Conservation (phyloP, 2,113 vertebrate genomes). For the Axis porcinus region DNA sequence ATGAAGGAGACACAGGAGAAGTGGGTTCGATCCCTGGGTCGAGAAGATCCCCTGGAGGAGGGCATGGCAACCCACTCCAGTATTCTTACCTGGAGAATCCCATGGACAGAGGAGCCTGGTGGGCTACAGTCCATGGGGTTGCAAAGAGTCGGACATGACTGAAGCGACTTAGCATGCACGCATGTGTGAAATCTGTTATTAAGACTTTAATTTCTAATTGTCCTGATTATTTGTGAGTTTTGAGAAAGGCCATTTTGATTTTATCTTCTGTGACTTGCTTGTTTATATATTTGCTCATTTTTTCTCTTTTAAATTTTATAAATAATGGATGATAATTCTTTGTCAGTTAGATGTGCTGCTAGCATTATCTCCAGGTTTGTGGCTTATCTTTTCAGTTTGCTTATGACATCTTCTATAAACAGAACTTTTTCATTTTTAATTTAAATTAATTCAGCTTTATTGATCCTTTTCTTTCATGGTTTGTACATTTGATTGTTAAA, state of each 20-base stretch:
- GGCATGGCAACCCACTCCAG: neutral
- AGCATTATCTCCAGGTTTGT: neutral
- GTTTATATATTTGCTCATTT: neutral
- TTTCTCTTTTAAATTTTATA: neutral
- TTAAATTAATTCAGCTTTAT: neutral
- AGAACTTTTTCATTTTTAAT: neutral
- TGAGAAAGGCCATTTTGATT: neutral
- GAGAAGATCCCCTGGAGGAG: neutral
- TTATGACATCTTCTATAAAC: neutral
- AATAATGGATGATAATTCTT: neutral
- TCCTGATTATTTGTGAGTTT: conserved; percentile 20
- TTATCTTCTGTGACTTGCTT: neutral
- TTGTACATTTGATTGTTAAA: neutral
- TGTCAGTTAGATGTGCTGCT: neutral
- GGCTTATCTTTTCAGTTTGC: neutral
- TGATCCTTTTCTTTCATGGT: neutral
- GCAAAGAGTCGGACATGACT: neutral
- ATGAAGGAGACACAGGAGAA: neutral
- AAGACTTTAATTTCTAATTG: neutral
- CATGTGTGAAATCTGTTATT: neutral
- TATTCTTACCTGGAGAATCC: neutral
- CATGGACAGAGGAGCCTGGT: neutral
- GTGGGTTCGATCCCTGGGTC: neutral
- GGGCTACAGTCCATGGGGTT: neutral
- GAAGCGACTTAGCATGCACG: accelerated